These are phyloP conservation scores for Megalops cyprinoides DNA, from an alignment of 2,797 vertebrate genomes.

Conservation along the genomic window DNA sequence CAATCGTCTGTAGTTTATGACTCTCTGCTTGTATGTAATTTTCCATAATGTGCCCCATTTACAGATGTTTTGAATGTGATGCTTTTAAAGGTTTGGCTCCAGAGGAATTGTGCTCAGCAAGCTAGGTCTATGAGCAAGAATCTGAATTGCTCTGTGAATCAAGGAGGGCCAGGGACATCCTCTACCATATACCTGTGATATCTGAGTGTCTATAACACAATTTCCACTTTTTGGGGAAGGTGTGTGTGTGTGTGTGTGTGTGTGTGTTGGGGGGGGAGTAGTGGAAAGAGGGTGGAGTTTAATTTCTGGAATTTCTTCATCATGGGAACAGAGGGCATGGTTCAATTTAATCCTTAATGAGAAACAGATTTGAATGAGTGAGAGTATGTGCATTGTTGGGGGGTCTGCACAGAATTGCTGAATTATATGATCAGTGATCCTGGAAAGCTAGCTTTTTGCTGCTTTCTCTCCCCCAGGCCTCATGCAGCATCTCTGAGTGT, in stretches of 20 bases:
- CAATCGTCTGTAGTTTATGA: slow-evolving; percentile 9
- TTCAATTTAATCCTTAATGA: slow-evolving; percentile 66
- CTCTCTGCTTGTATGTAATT: slow-evolving; percentile 1
- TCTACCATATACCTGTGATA: neutral
- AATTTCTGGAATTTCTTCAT: slow-evolving; percentile 58
- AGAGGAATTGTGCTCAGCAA: neutral
- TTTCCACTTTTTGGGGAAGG: slow-evolving; percentile 43
- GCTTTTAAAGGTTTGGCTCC: neutral
- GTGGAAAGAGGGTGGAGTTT: slow-evolving; percentile 38
- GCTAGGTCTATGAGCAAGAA: slow-evolving; percentile 48
- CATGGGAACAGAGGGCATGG: slow-evolving; percentile 49
- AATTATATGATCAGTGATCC: neutral
- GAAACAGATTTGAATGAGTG: slow-evolving; percentile 65
- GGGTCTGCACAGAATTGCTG: slow-evolving; percentile 33
- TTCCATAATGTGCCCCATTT: slow-evolving; percentile 10
- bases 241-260: slow-evolving; percentile 35
- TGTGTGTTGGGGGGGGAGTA: slow-evolving; percentile 34
- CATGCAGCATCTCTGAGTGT: neutral
- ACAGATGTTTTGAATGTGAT: neutral
- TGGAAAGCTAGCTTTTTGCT: slow-evolving; percentile 14
- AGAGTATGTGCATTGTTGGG: slow-evolving; percentile 22
- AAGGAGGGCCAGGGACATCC: slow-evolving; percentile 46
- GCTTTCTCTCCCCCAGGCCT: slow-evolving; percentile 1
- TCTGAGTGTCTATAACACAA: slow-evolving; percentile 59
- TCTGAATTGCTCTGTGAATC: slow-evolving; percentile 63